These are phyloP conservation scores for Araneus ventricosus DNA, from an alignment of 1,140 invertebrate genomes.

Conservation along the genomic window DNA sequence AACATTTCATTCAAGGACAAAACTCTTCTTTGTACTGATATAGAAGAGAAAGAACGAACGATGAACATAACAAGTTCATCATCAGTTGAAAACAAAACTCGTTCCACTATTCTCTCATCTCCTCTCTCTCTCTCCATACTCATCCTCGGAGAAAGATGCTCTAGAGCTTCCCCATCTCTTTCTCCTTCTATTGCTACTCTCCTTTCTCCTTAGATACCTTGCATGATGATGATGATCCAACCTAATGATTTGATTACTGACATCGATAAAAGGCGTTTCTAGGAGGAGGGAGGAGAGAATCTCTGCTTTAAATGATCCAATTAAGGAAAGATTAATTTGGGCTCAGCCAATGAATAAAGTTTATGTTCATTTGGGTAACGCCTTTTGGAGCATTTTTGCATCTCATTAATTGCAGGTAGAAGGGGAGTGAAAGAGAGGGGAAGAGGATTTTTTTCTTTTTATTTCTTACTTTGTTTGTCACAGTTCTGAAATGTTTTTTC, in stretches of 20 bases:
- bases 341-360: conserved; percentile 63
- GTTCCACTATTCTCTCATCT: not conserved
- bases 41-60: not conserved
- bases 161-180: not conserved
- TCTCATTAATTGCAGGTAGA: conserved; percentile 64
- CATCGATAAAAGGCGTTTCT: conserved; percentile 72
- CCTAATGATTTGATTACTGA: conserved; percentile 71
- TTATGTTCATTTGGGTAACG: conserved; percentile 72
- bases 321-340: conserved; percentile 69
- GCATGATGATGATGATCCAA: conserved; percentile 44
- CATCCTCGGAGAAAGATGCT: not conserved
- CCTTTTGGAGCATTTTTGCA: conserved; percentile 65
- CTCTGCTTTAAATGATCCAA: conserved; percentile 66
- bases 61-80: conserved; percentile 48
- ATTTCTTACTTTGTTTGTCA: not conserved
- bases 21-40: not conserved
- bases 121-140: not conserved
- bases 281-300: conserved; percentile 54
- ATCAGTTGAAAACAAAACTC: conserved; percentile 35
- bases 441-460: not conserved
- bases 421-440: not conserved
- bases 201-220: conserved; percentile 13
- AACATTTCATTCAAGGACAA: conserved; percentile 17
- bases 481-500: not conserved
- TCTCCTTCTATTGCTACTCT: not conserved